phyloP scores from a whole-genome alignment of 2,888 invertebrate genomes.

The Pyrochroa serraticornis region DNA sequence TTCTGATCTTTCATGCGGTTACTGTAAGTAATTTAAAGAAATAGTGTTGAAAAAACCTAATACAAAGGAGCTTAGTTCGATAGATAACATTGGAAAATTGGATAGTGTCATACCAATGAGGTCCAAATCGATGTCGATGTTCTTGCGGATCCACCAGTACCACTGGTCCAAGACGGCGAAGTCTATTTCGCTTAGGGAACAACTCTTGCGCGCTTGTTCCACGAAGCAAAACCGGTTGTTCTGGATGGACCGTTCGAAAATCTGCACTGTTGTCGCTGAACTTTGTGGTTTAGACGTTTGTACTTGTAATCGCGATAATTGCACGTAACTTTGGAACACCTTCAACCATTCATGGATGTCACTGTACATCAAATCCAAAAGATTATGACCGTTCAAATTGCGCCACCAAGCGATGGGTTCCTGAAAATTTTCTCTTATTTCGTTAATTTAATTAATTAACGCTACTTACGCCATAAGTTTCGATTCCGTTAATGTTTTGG shows the following conservation, averaged over 20 bases:
- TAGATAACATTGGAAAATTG: too few relatives aligned
- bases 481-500: constrained; percentile 49
- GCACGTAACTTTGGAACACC: constrained; percentile 90
- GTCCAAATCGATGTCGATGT: constrained; percentile 78
- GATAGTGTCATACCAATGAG: constrained; percentile 90
- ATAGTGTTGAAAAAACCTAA: background rate
- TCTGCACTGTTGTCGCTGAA: constrained; percentile 73
- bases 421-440: constrained; percentile 36
- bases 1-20: too few relatives aligned
- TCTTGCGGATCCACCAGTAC: constrained; percentile 79
- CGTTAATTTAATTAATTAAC: background rate
- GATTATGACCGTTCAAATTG: constrained; percentile 77
- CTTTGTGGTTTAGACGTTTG: constrained; percentile 65
- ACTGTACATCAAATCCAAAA: constrained; percentile 85
- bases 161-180: constrained; percentile 83
- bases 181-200: constrained; percentile 75
- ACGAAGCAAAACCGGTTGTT: constrained; percentile 81
- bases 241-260: constrained; percentile 88
- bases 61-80: too few relatives aligned
- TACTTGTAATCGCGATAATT: constrained; percentile 84
- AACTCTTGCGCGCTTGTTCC: constrained; percentile 75
- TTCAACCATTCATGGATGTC: constrained; percentile 83
- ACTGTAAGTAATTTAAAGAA: too few relatives aligned
- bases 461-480: constrained; percentile 54
- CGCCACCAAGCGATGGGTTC: constrained; percentile 90